These are phyloP conservation scores for Anhinga anhinga DNA, from an alignment of 2,113 vertebrate species.

Conservation along the genomic window DNA sequence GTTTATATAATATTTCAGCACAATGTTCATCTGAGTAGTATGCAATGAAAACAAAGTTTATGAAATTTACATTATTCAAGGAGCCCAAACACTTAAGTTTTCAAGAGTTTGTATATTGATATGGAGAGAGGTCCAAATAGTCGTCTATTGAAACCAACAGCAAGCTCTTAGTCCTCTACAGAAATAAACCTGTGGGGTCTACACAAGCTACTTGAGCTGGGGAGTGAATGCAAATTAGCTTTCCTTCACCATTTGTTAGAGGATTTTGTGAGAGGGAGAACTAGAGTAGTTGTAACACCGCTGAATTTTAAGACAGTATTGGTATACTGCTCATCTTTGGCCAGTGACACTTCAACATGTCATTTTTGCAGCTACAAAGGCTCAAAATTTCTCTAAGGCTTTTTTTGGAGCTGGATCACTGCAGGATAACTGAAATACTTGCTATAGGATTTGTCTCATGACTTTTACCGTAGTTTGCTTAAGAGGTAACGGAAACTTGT, in stretches of 20 bases:
- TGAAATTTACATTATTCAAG: neutral
- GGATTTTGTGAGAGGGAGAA: neutral
- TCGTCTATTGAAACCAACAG: neutral
- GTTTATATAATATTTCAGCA: neutral
- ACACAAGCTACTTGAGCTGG: fast-evolving
- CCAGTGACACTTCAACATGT: neutral
- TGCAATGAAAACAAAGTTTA: neutral
- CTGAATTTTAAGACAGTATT: neutral
- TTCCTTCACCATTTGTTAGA: neutral
- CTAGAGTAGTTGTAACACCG: neutral
- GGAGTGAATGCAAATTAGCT: neutral
- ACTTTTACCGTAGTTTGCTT: neutral
- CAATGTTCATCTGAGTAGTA: neutral
- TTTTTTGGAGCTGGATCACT: neutral
- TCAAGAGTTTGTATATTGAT: neutral
- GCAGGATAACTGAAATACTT: neutral
- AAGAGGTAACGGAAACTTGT: neutral
- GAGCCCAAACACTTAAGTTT: neutral
- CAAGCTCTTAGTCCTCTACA: neutral
- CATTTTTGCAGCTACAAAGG: neutral
- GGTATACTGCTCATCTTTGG: neutral
- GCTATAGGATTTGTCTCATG: neutral
- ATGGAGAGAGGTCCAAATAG: neutral
- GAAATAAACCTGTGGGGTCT: neutral
- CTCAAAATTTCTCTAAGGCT: neutral